A percentile compares a stretch with the other conserved stretches of the same genome.
Conservation (phyloP, 2,113 vertebrate genomes). For the Ceuthmochares aereus region DNA sequence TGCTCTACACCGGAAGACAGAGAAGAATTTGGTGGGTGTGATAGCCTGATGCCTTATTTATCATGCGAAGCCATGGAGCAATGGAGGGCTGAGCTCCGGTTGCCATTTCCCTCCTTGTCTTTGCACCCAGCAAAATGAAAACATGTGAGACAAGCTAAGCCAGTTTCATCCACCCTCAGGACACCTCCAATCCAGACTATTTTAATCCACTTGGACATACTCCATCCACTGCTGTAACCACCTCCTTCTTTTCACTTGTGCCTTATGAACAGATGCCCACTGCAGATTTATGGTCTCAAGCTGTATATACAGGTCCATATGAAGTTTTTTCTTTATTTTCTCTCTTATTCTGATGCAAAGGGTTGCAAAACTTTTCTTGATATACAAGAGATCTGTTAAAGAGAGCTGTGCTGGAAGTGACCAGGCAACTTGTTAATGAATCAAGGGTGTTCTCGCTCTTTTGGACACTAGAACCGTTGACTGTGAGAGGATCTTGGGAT, state of each 20-base stretch:
- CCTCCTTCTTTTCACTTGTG: not conserved
- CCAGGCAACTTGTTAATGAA: not conserved
- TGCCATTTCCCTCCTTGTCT: slow-evolving; percentile 4
- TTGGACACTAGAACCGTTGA: fast-evolving
- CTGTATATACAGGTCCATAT: not conserved
- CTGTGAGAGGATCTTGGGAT: not conserved
- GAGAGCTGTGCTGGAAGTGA: not conserved
- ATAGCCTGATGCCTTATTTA: not conserved
- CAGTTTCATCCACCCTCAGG: not conserved
- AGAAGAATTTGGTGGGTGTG: not conserved
- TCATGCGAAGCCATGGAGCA: not conserved
- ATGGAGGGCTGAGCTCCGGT: not conserved
- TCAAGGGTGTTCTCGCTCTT: not conserved
- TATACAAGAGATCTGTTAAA: not conserved
- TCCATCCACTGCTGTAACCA: not conserved
- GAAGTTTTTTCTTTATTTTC: not conserved
- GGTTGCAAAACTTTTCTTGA: not conserved
- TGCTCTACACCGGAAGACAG: not conserved
- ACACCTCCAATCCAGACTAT: not conserved
- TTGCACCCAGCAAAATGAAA: not conserved
- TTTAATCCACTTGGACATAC: not conserved
- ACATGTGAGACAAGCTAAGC: not conserved
- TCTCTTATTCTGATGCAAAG: not conserved
- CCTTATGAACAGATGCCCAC: not conserved
- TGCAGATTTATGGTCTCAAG: not conserved